phyloP scores from a whole-genome alignment of 2,888 invertebrate genomes.

The Trichopoda pennipes region DNA sequence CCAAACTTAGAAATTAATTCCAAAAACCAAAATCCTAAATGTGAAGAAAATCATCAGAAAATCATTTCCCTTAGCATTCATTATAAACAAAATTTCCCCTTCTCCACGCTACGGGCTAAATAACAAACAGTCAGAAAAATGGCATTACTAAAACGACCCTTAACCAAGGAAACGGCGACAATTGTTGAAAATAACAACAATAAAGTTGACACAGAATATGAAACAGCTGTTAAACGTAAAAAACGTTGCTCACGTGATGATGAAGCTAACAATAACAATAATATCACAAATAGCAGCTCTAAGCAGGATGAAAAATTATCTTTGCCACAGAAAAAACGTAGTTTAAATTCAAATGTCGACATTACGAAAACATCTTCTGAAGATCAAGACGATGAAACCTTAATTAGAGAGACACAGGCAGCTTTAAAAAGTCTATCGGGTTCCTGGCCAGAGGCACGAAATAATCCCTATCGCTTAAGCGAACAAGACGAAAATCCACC shows the following conservation, averaged over 20 bases:
- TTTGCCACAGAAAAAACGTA: slow-evolving; percentile 79
- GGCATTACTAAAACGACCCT: slow-evolving; percentile 80
- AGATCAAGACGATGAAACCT: slow-evolving; percentile 89
- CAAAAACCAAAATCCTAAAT: slow-evolving; percentile 16
- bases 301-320: slow-evolving; percentile 73
- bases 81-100: slow-evolving; percentile 18
- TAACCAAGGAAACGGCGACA: slow-evolving; percentile 78
- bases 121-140: slow-evolving; percentile 69
- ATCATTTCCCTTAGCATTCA: slow-evolving; percentile 41
- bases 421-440: slow-evolving; percentile 93
- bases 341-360: slow-evolving; percentile 66
- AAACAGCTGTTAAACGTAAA: slow-evolving; percentile 79
- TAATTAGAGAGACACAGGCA: slow-evolving; percentile 93
- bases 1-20: slow-evolving; percentile 32
- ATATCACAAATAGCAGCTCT: slow-evolving; percentile 69
- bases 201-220: slow-evolving; percentile 76
- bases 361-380: slow-evolving; percentile 69
- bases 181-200: slow-evolving; percentile 76
- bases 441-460: slow-evolving; percentile 89
- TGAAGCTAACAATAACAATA: slow-evolving; percentile 73
- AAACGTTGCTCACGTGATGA: slow-evolving; percentile 80
- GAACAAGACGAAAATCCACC: slow-evolving; percentile 89
- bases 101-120: not conserved
- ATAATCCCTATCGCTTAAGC: slow-evolving; percentile 84
- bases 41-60: slow-evolving; percentile 19